A percentile compares a stretch with the other conserved stretches of the same genome.
These are phyloP conservation scores for Papilio machaon DNA, from an alignment of 1,140 invertebrate genomes.

Conservation along the genomic window DNA sequence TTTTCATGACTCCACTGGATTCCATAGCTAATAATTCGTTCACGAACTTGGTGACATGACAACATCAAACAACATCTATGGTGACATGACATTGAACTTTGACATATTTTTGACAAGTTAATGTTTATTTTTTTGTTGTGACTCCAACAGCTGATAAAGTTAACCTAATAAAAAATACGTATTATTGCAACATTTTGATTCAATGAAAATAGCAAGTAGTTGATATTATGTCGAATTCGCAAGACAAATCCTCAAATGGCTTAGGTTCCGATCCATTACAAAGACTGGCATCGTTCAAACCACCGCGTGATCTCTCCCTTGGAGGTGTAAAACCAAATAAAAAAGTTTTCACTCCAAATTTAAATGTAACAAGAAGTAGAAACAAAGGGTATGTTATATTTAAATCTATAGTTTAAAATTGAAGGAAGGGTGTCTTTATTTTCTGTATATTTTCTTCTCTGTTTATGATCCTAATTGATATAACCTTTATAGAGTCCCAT, in stretches of 20 bases:
- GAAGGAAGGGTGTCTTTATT: not conserved
- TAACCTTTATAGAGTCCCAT: not conserved
- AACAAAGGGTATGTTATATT: slow-evolving; percentile 76
- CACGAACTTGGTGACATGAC: too few relatives aligned
- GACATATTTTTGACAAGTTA: not conserved
- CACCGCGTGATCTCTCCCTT: slow-evolving; percentile 81
- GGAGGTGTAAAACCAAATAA: slow-evolving; percentile 76
- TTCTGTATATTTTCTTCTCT: not conserved
- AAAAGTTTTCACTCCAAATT: slow-evolving; percentile 78
- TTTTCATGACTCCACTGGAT: too few relatives aligned
- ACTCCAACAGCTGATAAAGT: not conserved
- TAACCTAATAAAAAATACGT: not conserved
- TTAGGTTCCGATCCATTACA: slow-evolving; percentile 60
- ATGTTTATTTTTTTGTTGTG: not conserved
- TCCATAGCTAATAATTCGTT: too few relatives aligned
- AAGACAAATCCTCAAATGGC: slow-evolving; percentile 66
- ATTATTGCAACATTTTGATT: not conserved
- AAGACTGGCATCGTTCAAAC: slow-evolving; percentile 78
- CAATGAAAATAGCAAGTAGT: slow-evolving; percentile 4
- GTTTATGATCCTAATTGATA: not conserved
- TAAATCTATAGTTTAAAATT: not conserved
- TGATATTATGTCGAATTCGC: slow-evolving; percentile 59
- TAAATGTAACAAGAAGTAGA: slow-evolving; percentile 78
- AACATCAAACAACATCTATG: too few relatives aligned
- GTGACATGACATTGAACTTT: not conserved